Conservation (phyloP, 2,888 invertebrate genomes). For the Polyommatus iphigenia region DNA sequence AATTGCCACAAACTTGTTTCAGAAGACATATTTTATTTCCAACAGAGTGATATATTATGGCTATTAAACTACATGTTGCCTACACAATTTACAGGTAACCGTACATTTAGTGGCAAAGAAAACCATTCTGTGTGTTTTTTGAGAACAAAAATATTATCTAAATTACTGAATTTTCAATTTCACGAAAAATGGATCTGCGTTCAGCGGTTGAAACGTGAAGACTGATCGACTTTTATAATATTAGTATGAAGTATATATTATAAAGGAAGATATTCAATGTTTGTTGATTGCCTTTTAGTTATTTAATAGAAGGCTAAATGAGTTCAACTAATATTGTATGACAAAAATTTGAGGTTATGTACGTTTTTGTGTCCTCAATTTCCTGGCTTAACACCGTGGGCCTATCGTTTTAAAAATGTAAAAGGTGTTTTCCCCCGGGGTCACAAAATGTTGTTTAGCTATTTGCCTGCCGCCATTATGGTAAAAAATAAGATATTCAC, state of each 20-base stretch:
- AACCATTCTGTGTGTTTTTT: neutral
- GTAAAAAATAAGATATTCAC: neutral
- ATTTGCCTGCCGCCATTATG: neutral
- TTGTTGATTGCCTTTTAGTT: too few relatives aligned
- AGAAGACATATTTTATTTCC: neutral
- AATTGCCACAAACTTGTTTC: neutral
- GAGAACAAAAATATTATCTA: neutral
- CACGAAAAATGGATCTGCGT: too few relatives aligned
- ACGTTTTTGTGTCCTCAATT: neutral
- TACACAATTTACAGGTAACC: too few relatives aligned
- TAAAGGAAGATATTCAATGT: too few relatives aligned
- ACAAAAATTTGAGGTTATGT: neutral
- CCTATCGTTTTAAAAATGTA: slow-evolving; percentile 9
- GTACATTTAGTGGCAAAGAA: too few relatives aligned
- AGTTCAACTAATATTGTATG: neutral
- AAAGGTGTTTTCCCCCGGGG: neutral
- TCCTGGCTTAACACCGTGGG: neutral
- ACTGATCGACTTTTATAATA: too few relatives aligned
- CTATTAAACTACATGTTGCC: too few relatives aligned
- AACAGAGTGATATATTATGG: too few relatives aligned
- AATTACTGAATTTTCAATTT: too few relatives aligned
- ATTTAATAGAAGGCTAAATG: too few relatives aligned
- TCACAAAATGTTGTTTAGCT: slow-evolving; percentile 1
- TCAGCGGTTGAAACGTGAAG: too few relatives aligned
- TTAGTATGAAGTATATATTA: too few relatives aligned